These are phyloP conservation scores for Tauraco erythrolophus DNA, from an alignment of 2,113 vertebrate species.

Conservation along the genomic window DNA sequence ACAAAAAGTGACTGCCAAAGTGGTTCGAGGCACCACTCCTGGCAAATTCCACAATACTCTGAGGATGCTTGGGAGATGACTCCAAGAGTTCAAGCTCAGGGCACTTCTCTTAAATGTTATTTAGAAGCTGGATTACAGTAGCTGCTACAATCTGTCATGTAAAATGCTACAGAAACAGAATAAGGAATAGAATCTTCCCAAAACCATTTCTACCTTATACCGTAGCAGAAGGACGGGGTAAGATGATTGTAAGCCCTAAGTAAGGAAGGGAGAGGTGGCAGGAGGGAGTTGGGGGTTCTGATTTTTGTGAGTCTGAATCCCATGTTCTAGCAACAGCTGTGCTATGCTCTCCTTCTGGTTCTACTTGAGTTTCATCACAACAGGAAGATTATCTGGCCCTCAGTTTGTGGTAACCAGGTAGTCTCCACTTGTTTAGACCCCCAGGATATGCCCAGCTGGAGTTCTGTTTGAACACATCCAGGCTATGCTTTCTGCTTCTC, in stretches of 20 bases:
- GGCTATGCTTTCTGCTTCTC: not conserved
- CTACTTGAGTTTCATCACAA: not conserved
- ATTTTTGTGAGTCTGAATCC: not conserved
- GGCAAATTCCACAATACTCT: not conserved
- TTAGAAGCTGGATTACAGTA: not conserved
- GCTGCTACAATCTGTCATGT: not conserved
- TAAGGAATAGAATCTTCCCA: rapidly evolving
- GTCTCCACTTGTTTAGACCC: not conserved
- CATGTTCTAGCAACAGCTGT: not conserved
- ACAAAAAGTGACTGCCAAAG: not conserved
- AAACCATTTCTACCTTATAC: rapidly evolving
- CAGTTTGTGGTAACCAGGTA: not conserved
- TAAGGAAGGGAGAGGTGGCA: not conserved
- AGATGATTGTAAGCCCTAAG: not conserved
- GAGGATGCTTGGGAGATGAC: not conserved
- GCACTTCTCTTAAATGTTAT: not conserved
- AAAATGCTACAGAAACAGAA: not conserved
- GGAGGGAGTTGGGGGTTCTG: not conserved
- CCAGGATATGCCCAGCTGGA: not conserved
- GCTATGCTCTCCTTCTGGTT: not conserved
- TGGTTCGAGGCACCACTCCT: not conserved
- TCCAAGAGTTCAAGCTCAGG: not conserved
- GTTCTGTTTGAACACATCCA: not conserved
- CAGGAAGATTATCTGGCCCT: not conserved
- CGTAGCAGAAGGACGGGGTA: not conserved